Percentiles rank a stretch among this genome's conserved stretches.
These are phyloP conservation scores for Eilema depressum DNA, from an alignment of 2,888 invertebrate species.

Conservation along the genomic window DNA sequence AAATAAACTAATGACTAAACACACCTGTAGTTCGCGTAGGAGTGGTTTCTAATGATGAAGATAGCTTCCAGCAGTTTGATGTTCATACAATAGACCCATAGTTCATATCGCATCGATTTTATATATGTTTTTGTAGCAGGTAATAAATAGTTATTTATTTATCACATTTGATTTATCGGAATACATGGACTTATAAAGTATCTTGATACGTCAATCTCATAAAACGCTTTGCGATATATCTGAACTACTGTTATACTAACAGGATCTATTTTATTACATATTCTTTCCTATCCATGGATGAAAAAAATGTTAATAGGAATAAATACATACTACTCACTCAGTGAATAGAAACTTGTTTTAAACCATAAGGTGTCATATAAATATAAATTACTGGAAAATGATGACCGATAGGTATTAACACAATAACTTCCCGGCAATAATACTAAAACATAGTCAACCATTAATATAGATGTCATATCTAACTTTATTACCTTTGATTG, in stretches of 20 bases:
- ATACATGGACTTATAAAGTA: slow-evolving; percentile 28
- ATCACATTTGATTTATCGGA: slow-evolving; percentile 42
- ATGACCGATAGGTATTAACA: too few relatives aligned
- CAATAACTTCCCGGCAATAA: background rate
- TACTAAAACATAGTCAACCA: background rate
- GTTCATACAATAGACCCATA: slow-evolving; percentile 62
- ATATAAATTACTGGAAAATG: background rate
- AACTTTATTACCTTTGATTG: too few relatives aligned
- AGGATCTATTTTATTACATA: slow-evolving; percentile 9
- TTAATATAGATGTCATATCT: background rate
- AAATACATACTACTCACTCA: background rate
- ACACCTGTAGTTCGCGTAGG: slow-evolving; percentile 74
- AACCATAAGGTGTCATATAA: background rate
- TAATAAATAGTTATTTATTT: slow-evolving; percentile 51
- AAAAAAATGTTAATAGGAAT: background rate
- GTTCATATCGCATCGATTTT: slow-evolving; percentile 48
- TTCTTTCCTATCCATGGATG: slow-evolving; percentile 2
- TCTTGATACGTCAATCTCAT: slow-evolving; percentile 16
- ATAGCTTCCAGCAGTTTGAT: slow-evolving; percentile 71
- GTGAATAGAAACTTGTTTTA: background rate
- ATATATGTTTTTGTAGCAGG: slow-evolving; percentile 41
- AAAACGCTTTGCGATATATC: slow-evolving; percentile 11
- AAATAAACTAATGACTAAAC: slow-evolving; percentile 81
- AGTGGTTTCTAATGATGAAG: slow-evolving; percentile 68
- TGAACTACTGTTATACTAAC: slow-evolving; percentile 21